Base-by-base conservation (phyloP, 2,797 vertebrate genomes). In the Xiphorhynchus erythropygius region DNA sequence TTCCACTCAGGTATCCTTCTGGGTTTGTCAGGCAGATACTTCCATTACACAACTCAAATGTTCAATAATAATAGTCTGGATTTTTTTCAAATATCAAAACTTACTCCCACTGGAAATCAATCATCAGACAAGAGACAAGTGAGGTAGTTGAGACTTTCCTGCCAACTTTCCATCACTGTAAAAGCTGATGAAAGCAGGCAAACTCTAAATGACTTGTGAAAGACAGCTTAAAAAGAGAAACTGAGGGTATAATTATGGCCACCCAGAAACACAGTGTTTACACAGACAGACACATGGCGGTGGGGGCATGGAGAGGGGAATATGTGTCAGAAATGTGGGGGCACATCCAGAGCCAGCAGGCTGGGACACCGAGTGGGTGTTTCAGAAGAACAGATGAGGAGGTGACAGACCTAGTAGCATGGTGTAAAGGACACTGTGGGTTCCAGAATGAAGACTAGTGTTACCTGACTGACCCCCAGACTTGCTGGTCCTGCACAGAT, bases 61-160 rank as follows among this genome's bases (percentile, higher is more conserved):
- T 86, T 95, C 96, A 67, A 59, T 87, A 92, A 94, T 95, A 94
- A 93, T 73, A 94, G 91, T 80, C 85, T 96, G 91, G 70, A 89
- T 93, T 84, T 90, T 90, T 84, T 92, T 79, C 63, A 94, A 84
- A 92, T 82, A 95, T 95, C 94, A 96, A 96, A 96, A 96, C 95
- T 96, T 79, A 89, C 96, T 96, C 95, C 95, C 92, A 95, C 96
- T 87, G 91, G 89, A 93, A 96, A 90, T 96, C 96, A 94, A 87
- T 96, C 96, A 95, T 52, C 91, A 94, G 91, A 65, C 57, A 65
- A 78, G 90, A 95, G 90, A 91, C 86, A 63, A 90, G 84, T 13
- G 41, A 39, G 78, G 53, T 87, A 82, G 87, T 2, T 76, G 87
- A 94, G 95, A 87, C 84, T 33, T 93, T 81, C 86, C 87, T 96